A percentile compares a stretch with the other conserved stretches of the same genome.
These are phyloP conservation scores for Synanthedon tipuliformis DNA, from an alignment of 2,888 invertebrate species.

Conservation along the genomic window DNA sequence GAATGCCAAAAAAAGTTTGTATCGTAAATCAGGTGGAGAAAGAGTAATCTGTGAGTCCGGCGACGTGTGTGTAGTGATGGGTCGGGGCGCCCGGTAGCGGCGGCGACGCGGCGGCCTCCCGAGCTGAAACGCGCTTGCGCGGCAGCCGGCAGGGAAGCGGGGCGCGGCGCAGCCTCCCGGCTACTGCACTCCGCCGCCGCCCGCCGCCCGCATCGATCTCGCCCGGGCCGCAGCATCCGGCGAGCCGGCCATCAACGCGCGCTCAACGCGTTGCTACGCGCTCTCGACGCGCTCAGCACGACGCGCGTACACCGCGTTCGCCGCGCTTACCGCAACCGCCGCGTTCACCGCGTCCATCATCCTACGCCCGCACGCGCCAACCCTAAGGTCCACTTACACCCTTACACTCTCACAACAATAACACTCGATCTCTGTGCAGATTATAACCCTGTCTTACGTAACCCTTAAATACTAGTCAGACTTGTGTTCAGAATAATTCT, in stretches of 20 bases:
- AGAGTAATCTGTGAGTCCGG: background rate
- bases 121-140: constrained; percentile 12
- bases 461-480: constrained; percentile 18
- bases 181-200: constrained; percentile 64
- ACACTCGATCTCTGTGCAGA: constrained; percentile 41
- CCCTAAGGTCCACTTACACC: constrained; percentile 4
- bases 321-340: background rate
- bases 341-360: constrained; percentile 10
- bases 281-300: constrained; percentile 21
- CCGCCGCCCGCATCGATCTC: constrained; percentile 67
- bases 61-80: background rate
- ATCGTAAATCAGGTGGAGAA: constrained; percentile 52
- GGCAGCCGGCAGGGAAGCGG: constrained; percentile 16
- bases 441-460: constrained; percentile 52
- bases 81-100: constrained; percentile 19
- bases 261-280: constrained; percentile 39
- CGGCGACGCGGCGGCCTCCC: constrained; percentile 19
- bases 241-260: constrained; percentile 32
- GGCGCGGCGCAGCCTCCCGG: constrained; percentile 47
- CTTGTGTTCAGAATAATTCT: no score
- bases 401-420: constrained; percentile 12
- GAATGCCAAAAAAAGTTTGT: constrained; percentile 11
- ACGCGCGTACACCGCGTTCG: constrained; percentile 12
- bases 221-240: constrained; percentile 48
- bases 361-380: constrained; percentile 15